These are phyloP conservation scores for Trachelipus rathkii DNA, from an alignment of 1,140 invertebrate genomes.

Conservation along the genomic window DNA sequence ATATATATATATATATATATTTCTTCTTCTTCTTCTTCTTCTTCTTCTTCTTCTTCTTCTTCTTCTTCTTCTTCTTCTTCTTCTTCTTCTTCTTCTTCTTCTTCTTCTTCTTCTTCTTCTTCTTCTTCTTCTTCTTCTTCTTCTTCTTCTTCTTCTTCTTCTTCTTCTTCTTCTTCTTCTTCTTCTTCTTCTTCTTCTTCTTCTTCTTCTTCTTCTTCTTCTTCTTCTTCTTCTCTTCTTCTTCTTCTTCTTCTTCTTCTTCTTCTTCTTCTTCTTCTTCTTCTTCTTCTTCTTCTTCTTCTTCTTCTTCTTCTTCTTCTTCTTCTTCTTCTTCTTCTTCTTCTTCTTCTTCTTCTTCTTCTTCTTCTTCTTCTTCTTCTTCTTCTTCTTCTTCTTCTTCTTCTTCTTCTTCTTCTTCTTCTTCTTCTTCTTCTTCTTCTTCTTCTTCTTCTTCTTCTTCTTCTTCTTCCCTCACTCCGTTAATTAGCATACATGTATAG, in stretches of 20 bases:
- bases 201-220: not conserved
- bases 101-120: not conserved
- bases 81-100: conserved; percentile 1
- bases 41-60: not conserved
- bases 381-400: not conserved
- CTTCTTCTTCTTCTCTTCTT: conserved; percentile 6
- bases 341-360: not conserved
- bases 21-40: too few relatives aligned
- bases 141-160: not conserved
- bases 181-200: not conserved
- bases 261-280: not conserved
- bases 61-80: not conserved
- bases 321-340: not conserved
- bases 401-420: not conserved
- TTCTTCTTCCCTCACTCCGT: not conserved
- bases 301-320: not conserved
- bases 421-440: too few relatives aligned
- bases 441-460: not conserved
- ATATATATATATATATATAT: too few relatives aligned
- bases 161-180: not conserved
- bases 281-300: not conserved
- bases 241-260: not conserved
- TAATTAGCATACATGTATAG: too few relatives aligned
- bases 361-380: not conserved
- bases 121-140: too few relatives aligned